Percentiles rank a stretch among this genome's conserved stretches.
Evolutionary conservation across 2,888 invertebrate genomes (phyloP).

Genomic region (Orchesella flavescens): DNA sequence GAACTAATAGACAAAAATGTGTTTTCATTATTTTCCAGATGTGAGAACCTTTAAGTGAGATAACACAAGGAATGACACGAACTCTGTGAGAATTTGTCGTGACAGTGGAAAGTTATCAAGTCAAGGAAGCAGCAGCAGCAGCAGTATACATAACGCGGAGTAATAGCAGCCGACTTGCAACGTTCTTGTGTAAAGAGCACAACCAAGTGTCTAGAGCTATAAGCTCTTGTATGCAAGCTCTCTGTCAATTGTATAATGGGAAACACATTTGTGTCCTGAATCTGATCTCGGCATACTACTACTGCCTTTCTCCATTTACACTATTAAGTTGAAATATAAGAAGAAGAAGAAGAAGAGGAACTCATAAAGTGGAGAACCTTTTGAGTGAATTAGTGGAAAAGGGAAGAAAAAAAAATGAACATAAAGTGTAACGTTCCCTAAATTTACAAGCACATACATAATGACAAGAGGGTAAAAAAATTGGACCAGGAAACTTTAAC

Average conservation of each 20-base stretch:
- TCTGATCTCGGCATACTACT: not conserved
- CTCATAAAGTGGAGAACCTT: not conserved
- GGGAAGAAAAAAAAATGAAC: not conserved
- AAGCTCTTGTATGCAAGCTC: not conserved
- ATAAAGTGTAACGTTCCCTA: not conserved
- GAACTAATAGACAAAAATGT: not conserved
- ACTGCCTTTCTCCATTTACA: slow-evolving; percentile 20
- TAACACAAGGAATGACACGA: not conserved
- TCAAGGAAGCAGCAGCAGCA: not conserved
- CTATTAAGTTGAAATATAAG: not conserved
- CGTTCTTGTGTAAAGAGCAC: not conserved
- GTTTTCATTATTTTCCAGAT: slow-evolving; percentile 24
- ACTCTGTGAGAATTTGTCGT: slow-evolving; percentile 4
- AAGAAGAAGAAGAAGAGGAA: not conserved
- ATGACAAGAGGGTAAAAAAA: not conserved
- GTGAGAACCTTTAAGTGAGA: not conserved
- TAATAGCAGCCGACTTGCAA: too few relatives aligned
- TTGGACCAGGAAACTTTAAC: not conserved
- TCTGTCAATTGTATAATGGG: slow-evolving; percentile 31
- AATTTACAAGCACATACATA: not conserved
- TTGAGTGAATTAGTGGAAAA: not conserved
- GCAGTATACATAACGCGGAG: not conserved
- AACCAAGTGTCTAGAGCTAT: not conserved
- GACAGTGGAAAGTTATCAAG: slow-evolving; percentile 3
- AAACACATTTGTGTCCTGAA: slow-evolving; percentile 36